A percentile compares a stretch with the other conserved stretches of the same genome.
Conservation (phyloP, 2,113 vertebrate genomes). For the Cryptomyrus ogoouensis region DNA sequence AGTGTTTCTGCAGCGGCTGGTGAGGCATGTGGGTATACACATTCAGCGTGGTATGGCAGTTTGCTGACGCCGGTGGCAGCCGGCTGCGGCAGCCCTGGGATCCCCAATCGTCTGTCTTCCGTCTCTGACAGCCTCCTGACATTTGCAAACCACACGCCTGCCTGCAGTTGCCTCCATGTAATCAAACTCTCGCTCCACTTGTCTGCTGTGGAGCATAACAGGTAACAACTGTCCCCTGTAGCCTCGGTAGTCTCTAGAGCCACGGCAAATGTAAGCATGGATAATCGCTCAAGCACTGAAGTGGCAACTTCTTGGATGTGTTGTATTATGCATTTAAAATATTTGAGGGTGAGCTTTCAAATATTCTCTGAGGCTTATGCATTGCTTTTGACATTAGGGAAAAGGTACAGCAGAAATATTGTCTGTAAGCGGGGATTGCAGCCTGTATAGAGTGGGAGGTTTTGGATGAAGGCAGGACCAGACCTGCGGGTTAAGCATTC, state of each 20-base stretch:
- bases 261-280: conserved; percentile 6
- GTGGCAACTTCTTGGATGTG: neutral
- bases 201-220: conserved; percentile 22
- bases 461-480: neutral
- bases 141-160: conserved; percentile 34
- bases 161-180: conserved; percentile 34
- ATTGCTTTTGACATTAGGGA: neutral
- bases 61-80: neutral
- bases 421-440: neutral
- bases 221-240: conserved; percentile 28
- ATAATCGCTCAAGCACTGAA: neutral
- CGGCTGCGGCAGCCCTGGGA: neutral
- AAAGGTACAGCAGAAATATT: neutral
- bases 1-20: neutral
- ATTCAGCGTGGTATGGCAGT: neutral
- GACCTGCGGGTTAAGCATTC: neutral
- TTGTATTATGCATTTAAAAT: neutral
- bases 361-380: neutral
- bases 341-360: neutral
- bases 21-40: neutral
- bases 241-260: neutral
- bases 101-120: conserved; percentile 21
- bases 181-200: conserved; percentile 29
- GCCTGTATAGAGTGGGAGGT: neutral
- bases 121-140: conserved; percentile 32